These are phyloP conservation scores for Protomyctophum bolini DNA, from an alignment of 2,113 vertebrate species.

Conservation along the genomic window DNA sequence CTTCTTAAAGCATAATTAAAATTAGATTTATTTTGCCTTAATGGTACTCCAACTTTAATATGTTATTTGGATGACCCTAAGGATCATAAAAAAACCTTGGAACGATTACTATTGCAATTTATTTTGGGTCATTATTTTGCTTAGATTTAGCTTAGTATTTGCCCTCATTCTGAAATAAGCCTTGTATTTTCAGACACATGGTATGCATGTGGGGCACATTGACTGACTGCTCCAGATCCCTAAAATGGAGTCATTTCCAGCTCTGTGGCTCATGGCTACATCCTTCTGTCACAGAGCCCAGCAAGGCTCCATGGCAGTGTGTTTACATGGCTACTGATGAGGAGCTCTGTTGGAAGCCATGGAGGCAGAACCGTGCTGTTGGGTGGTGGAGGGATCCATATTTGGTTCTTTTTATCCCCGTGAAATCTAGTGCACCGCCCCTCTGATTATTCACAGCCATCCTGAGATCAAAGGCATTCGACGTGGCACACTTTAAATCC, in stretches of 20 bases:
- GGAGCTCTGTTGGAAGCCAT: conserved; percentile 39
- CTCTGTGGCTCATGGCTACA: conserved; percentile 18
- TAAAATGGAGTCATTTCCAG: conserved; percentile 19
- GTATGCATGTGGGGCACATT: neutral
- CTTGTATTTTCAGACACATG: no score
- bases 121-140: neutral
- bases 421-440: conserved; percentile 34
- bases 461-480: conserved; percentile 44
- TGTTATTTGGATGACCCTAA: no score
- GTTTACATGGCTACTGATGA: conserved; percentile 46
- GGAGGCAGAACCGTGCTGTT: conserved; percentile 43
- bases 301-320: conserved; percentile 11
- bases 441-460: conserved; percentile 53
- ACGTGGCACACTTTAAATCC: conserved; percentile 44
- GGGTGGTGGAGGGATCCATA: conserved; percentile 33
- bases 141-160: neutral
- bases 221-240: conserved; percentile 21
- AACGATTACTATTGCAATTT: neutral
- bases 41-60: no score
- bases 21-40: no score
- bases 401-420: conserved; percentile 52
- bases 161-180: neutral
- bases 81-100: no score
- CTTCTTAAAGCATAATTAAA: no score
- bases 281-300: conserved; percentile 9